These are phyloP conservation scores for Metopolophium dirhodum DNA, from an alignment of 1,140 invertebrate genomes.

Conservation along the genomic window DNA sequence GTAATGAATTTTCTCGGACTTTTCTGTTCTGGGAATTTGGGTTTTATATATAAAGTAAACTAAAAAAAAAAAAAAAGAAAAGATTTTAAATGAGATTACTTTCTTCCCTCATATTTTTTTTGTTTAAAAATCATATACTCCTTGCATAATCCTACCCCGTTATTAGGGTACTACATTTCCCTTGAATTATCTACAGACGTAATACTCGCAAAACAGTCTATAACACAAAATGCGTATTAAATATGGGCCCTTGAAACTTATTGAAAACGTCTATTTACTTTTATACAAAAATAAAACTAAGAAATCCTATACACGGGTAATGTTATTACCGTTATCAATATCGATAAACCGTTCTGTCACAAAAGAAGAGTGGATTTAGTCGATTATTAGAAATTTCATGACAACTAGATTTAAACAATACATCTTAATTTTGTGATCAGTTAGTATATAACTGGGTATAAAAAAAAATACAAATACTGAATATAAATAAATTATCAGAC, in stretches of 20 bases:
- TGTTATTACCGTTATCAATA: background rate
- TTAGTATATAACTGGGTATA: background rate
- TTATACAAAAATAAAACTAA: background rate
- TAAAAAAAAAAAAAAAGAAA: constrained; percentile 38
- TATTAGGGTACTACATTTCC: background rate
- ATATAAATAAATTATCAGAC: background rate
- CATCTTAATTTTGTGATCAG: background rate
- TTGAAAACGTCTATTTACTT: background rate
- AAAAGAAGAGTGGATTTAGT: background rate
- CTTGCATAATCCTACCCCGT: background rate
- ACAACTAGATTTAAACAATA: background rate
- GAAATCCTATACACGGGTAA: background rate
- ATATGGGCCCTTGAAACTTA: background rate
- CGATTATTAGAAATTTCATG: background rate
- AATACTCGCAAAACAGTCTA: background rate
- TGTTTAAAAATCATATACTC: background rate
- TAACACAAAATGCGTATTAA: background rate
- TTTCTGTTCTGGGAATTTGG: constrained; percentile 35
- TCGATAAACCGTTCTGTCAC: background rate
- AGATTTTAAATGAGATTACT: constrained; percentile 31
- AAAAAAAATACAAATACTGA: background rate
- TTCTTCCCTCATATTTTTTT: background rate
- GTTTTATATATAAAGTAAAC: background rate
- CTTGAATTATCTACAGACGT: background rate
- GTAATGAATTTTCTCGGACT: constrained; percentile 34